These are phyloP conservation scores for Montipora foliosa DNA, from an alignment of 64 coral and sea anemone genomes.

Conservation along the genomic window DNA sequence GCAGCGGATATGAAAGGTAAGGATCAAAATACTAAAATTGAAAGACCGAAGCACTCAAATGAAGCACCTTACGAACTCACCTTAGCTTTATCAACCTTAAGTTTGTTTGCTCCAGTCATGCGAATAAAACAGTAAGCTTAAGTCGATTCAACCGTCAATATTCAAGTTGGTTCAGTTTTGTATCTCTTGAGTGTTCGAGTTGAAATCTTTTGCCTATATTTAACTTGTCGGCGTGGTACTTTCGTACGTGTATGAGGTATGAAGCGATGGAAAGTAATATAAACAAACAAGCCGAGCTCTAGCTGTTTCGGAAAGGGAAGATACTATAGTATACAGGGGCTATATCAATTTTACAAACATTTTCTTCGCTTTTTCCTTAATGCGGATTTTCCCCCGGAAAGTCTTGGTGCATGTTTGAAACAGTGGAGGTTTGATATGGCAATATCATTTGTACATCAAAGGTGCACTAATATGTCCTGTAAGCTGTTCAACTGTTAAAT, in stretches of 20 bases:
- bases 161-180: background rate
- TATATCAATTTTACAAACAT: too few species aligned
- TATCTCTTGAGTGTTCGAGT: conserved; percentile 1
- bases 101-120: background rate
- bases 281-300: conserved; percentile 27
- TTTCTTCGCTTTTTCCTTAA: background rate
- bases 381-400: background rate
- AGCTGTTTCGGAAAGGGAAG: background rate
- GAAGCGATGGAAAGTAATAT: background rate
- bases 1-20: conserved; percentile 46
- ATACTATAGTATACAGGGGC: too few species aligned
- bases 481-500: too few species aligned
- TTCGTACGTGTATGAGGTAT: background rate
- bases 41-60: too few species aligned
- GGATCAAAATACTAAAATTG: background rate
- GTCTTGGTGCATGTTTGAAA: background rate
- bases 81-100: too few species aligned
- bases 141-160: background rate
- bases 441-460: conserved; percentile 39
- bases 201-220: conserved; percentile 7
- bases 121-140: background rate
- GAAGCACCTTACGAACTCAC: too few species aligned
- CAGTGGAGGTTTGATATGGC: conserved; percentile 7
- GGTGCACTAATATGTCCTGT: background rate
- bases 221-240: conserved; percentile 13